A percentile compares a stretch with the other conserved stretches of the same genome.
Evolutionary conservation across 2,888 invertebrate genomes (phyloP).

Genomic region (Drosophila maculinotata): DNA sequence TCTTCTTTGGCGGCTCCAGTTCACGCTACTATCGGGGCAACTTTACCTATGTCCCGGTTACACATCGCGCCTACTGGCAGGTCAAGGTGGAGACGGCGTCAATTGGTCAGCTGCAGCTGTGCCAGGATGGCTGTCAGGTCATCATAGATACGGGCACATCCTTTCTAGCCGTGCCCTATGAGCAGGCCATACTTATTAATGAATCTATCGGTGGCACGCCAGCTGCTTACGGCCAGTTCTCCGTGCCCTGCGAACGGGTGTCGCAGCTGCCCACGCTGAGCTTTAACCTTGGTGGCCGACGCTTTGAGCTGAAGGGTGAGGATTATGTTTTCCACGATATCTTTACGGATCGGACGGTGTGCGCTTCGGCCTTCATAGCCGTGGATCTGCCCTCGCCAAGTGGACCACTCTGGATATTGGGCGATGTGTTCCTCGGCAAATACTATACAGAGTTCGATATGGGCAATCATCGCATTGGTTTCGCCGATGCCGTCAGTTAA

Average conservation of each 20-base stretch:
- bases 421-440: slow-evolving; percentile 70
- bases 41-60: slow-evolving; percentile 67
- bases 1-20: slow-evolving; percentile 71
- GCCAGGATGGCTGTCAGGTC: slow-evolving; percentile 61
- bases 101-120: slow-evolving; percentile 52
- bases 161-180: slow-evolving; percentile 94
- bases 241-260: slow-evolving; percentile 91
- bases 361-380: slow-evolving; percentile 70
- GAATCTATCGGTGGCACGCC: slow-evolving; percentile 92
- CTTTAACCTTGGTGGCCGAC: slow-evolving; percentile 90
- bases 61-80: slow-evolving; percentile 68
- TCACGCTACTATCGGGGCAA: slow-evolving; percentile 53
- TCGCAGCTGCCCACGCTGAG: slow-evolving; percentile 91
- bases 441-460: slow-evolving; percentile 76
- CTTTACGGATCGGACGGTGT: slow-evolving; percentile 92
- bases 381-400: slow-evolving; percentile 68
- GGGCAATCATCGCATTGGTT: slow-evolving; percentile 71
- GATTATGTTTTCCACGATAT: slow-evolving; percentile 94
- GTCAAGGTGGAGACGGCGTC: slow-evolving; percentile 51
- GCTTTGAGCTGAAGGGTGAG: slow-evolving; percentile 90
- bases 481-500: slow-evolving; percentile 84
- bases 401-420: slow-evolving; percentile 72
- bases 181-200: slow-evolving; percentile 92
- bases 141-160: slow-evolving; percentile 90
- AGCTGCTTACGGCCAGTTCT: slow-evolving; percentile 92